A percentile compares a stretch with the other conserved stretches of the same genome.
Evolutionary conservation across 2,797 vertebrate species (phyloP).

Genomic region (Peromyscus attwateri): DNA sequence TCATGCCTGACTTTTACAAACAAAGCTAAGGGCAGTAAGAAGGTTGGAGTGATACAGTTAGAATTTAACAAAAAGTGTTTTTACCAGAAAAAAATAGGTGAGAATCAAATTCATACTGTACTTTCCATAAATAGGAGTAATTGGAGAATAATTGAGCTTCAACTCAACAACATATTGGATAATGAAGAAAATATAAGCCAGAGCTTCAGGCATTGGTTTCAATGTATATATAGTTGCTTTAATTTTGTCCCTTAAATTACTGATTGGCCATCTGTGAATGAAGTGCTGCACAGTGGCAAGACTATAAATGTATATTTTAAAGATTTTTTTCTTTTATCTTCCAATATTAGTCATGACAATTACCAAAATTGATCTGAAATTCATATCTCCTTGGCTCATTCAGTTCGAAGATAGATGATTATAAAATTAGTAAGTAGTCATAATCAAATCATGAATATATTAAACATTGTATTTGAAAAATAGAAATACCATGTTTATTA

Average conservation of each 20-base stretch:
- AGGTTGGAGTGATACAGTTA: not conserved
- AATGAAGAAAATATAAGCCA: not conserved
- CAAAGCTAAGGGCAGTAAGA: not conserved
- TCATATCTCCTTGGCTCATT: not conserved
- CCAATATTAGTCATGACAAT: not conserved
- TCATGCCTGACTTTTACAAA: not conserved
- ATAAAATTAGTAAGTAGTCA: not conserved
- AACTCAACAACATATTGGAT: not conserved
- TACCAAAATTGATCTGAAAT: not conserved
- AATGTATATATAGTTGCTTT: not conserved
- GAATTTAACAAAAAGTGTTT: conserved; percentile 4
- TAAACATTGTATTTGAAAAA: conserved; percentile 10
- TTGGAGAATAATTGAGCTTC: not conserved
- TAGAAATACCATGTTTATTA: not conserved
- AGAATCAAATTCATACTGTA: not conserved
- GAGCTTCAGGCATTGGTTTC: not conserved
- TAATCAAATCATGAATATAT: not conserved
- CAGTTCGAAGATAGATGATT: not conserved
- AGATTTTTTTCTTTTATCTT: not conserved
- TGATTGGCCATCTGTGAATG: rapidly evolving
- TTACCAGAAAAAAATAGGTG: not conserved
- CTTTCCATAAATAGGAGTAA: not conserved
- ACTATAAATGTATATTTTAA: not conserved
- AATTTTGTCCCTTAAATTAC: not conserved
- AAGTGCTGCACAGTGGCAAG: not conserved